Evolutionary conservation across 2,797 vertebrate species (phyloP), one percentile per base, ranked within the genome.

Genomic region (Phoeniculus purpureus): DNA sequence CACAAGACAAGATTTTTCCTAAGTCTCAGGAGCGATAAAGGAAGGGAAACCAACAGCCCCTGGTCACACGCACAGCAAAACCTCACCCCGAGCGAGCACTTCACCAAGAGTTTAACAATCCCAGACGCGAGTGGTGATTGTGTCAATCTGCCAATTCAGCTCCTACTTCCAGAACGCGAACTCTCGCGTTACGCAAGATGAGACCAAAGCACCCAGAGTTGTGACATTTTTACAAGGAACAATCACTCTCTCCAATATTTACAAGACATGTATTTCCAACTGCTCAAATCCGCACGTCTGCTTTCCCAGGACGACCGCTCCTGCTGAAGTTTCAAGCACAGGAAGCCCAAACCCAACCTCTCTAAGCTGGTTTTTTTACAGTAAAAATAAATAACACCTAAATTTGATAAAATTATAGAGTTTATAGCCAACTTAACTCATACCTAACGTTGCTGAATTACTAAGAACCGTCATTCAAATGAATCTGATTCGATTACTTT

Each of bases 231-330:
- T 87, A 90, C 64, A 89, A 85, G 67, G 52, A 89, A 47, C 68
- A 89, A 45, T 47, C 81, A 76, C 77, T 40, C 55, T 58, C 90
- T 90, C 92, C 92, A 94, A 92, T 94, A 95, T 96, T 94, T 87
- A 87, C 80, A 94, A 74, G 66, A 54, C 27, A 7, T 12, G 50
- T 40, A 83, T 74, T 77, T 86, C 89, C 91, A 29, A 81, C 40
- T 31, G 52, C 61, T 85, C 43, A 71, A 71, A 56, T 31, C 27
- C 21, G 43, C 37, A 65, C 51, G 7, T 55, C 76, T 94, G 64
- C 82, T 81, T 91, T 68, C 82, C 72, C 20, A 23, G 77, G 34
- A 54, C 37, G 22, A 68, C 43, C 48, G 29, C 73, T 85, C 55
- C 88, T 89, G 80, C 59, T 93, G 64, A 91, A 82, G 27, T 45